Conservation (phyloP, 2,113 vertebrate species). For the Mandrillus leucophaeus region DNA sequence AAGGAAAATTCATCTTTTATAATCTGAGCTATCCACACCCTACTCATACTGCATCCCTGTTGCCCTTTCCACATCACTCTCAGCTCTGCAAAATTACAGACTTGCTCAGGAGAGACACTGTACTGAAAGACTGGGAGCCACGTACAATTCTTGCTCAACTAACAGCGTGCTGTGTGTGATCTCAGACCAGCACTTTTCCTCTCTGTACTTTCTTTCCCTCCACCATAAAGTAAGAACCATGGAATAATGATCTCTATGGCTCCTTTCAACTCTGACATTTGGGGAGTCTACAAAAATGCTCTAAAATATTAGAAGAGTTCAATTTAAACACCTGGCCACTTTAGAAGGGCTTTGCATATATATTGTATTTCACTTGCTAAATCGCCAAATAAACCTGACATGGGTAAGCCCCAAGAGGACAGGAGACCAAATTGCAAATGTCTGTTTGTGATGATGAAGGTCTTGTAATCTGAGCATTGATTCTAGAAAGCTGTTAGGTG, state of each 20-base stretch:
- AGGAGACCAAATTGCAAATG: slow-evolving; percentile 63
- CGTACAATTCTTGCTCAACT: neutral
- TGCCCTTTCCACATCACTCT: neutral
- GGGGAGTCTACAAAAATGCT: slow-evolving; percentile 46
- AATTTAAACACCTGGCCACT: slow-evolving; percentile 70
- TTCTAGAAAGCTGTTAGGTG: slow-evolving; percentile 58
- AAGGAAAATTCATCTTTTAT: neutral
- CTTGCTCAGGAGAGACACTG: neutral
- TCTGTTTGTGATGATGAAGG: slow-evolving; percentile 68
- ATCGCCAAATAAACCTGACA: slow-evolving; percentile 65
- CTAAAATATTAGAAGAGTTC: slow-evolving; percentile 52
- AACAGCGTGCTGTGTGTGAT: neutral
- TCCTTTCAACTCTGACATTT: slow-evolving; percentile 71
- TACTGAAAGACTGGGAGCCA: neutral
- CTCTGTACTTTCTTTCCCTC: neutral
- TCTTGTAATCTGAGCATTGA: slow-evolving; percentile 64
- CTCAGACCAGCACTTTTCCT: neutral
- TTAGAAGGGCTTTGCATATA: slow-evolving; percentile 73
- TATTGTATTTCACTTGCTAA: slow-evolving; percentile 76
- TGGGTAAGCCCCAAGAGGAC: slow-evolving; percentile 34
- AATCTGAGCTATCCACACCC: neutral
- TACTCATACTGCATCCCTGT: neutral
- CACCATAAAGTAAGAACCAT: neutral
- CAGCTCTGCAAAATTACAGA: neutral
- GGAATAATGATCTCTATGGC: neutral